phyloP scores from a whole-genome alignment of 2,888 invertebrate genomes.

The Lypha dubia region DNA sequence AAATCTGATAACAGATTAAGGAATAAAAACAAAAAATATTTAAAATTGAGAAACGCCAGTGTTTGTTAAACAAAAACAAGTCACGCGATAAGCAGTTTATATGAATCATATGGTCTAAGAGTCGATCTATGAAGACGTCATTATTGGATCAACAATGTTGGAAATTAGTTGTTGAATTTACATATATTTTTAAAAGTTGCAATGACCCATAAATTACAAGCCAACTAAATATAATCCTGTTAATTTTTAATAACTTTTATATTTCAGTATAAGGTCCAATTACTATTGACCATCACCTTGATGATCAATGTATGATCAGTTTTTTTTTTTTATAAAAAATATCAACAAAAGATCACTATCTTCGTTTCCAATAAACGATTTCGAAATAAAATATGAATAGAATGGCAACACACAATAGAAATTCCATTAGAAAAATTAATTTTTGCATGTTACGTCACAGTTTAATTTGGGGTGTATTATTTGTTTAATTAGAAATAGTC shows the following conservation, averaged over 20 bases:
- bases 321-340: conserved; percentile 14
- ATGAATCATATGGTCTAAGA: conserved; percentile 44
- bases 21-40: conserved; percentile 29
- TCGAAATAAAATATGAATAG: conserved; percentile 16
- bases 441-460: conserved; percentile 65
- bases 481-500: conserved; percentile 8
- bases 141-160: conserved; percentile 16
- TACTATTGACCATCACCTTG: conserved; percentile 57
- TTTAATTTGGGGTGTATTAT: conserved; percentile 6
- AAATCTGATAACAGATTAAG: conserved; percentile 5
- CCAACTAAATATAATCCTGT: not conserved
- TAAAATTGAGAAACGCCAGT: not conserved
- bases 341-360: conserved; percentile 6
- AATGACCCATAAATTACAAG: not conserved
- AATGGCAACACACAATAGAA: conserved; percentile 19
- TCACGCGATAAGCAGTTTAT: conserved; percentile 51
- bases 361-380: conserved; percentile 1
- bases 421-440: conserved; percentile 47
- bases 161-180: not conserved
- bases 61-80: conserved; percentile 37
- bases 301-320: conserved; percentile 48
- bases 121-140: conserved; percentile 39
- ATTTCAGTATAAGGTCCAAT: conserved; percentile 34
- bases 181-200: not conserved
- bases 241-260: not conserved